Evolutionary conservation across 2,113 vertebrate species (phyloP).

Genomic region (Archilochus colubris): DNA sequence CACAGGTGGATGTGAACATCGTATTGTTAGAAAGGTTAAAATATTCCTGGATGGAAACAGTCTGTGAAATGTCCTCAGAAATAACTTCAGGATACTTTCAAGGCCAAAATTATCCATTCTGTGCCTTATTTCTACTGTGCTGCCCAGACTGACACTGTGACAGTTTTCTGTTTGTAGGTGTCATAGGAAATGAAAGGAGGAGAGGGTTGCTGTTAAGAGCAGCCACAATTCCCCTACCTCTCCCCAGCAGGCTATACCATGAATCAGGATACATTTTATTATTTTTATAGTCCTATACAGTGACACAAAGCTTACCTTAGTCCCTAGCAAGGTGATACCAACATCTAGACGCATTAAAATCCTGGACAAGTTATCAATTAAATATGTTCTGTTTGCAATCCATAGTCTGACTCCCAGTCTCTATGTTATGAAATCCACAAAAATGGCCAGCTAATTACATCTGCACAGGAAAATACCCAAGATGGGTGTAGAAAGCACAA

Average conservation of each 20-base stretch:
- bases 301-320: neutral
- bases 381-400: neutral
- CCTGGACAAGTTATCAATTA: neutral
- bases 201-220: constrained; percentile 21
- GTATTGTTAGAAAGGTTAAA: neutral
- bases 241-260: neutral
- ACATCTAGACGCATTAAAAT: neutral
- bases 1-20: neutral
- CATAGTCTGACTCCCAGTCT: neutral
- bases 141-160: neutral
- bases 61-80: neutral
- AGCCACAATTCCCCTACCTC: constrained; percentile 35
- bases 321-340: neutral
- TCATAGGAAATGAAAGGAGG: constrained; percentile 29
- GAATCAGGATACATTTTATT: constrained; percentile 48
- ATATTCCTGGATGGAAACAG: neutral
- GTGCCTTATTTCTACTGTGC: neutral
- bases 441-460: neutral
- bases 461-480: neutral
- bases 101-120: constrained; percentile 21
- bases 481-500: neutral
- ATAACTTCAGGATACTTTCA: neutral
- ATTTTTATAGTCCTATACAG: constrained; percentile 27
- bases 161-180: neutral
- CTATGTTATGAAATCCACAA: neutral